Conservation (phyloP, 1,140 invertebrate species). For the Zaprionus inermis region DNA sequence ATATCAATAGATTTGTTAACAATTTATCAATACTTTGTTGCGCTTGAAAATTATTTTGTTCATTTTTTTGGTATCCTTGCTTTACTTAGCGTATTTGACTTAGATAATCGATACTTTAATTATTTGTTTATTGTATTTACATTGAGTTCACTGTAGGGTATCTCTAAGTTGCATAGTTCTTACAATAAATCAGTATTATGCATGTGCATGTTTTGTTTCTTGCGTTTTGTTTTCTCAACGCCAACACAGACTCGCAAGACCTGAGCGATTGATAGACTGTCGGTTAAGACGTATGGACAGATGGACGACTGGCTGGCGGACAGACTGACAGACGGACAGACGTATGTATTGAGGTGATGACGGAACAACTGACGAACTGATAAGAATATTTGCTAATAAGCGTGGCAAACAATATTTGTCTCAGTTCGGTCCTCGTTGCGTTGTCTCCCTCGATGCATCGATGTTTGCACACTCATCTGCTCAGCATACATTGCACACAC, state of each 20-base stretch:
- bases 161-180: background rate
- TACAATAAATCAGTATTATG: background rate
- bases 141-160: constrained; percentile 4
- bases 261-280: constrained; percentile 20
- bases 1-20: background rate
- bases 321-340: background rate
- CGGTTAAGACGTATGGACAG: constrained; percentile 6
- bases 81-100: no score
- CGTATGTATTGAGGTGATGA: constrained; percentile 24
- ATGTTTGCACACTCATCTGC: constrained; percentile 48
- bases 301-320: constrained; percentile 18
- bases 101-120: no score
- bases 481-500: constrained; percentile 26
- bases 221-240: constrained; percentile 65
- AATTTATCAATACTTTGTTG: background rate
- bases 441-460: constrained; percentile 13
- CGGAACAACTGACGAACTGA: constrained; percentile 42
- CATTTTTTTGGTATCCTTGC: background rate
- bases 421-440: constrained; percentile 20
- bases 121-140: background rate
- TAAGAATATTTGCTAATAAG: constrained; percentile 80
- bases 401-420: constrained; percentile 57
- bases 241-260: constrained; percentile 57
- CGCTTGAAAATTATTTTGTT: background rate
- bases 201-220: constrained; percentile 14